Percentiles rank a stretch among this genome's conserved stretches.
Conservation (phyloP, 2,113 vertebrate genomes). For the Otus sunia region DNA sequence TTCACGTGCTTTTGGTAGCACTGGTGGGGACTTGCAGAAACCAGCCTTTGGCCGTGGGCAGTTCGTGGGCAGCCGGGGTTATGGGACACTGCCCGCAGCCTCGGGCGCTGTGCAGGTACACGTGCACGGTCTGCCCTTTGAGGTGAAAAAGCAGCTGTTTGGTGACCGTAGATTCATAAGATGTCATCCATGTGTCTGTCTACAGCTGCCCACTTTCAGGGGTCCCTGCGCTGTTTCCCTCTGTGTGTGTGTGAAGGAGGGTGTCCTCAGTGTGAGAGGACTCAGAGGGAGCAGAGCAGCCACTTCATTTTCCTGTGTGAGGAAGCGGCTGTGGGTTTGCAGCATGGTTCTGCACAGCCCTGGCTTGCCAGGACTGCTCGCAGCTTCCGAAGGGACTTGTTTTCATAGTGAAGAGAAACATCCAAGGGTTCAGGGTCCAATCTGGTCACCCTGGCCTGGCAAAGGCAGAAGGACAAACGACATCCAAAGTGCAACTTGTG, state of each 20-base stretch:
- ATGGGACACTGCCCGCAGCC: neutral
- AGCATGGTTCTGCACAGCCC: neutral
- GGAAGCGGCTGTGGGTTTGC: neutral
- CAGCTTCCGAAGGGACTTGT: neutral
- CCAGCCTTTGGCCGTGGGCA: neutral
- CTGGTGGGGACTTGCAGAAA: neutral
- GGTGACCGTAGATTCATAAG: neutral
- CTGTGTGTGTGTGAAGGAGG: neutral
- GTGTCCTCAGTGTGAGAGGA: neutral
- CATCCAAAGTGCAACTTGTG: neutral
- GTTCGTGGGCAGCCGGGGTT: neutral
- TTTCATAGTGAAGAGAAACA: neutral
- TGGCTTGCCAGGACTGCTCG: rapidly evolving
- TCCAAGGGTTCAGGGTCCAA: no score
- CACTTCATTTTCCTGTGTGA: neutral
- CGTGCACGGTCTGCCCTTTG: neutral
- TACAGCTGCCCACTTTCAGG: neutral
- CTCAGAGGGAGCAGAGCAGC: neutral
- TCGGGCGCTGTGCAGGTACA: rapidly evolving
- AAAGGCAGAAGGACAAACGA: neutral
- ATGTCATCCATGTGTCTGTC: rapidly evolving
- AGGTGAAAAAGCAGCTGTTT: neutral
- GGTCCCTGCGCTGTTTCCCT: neutral
- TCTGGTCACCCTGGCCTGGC: neutral
- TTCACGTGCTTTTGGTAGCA: neutral